Evolutionary conservation across 1,140 invertebrate species (phyloP).

Genomic region (Papilio xuthus): DNA sequence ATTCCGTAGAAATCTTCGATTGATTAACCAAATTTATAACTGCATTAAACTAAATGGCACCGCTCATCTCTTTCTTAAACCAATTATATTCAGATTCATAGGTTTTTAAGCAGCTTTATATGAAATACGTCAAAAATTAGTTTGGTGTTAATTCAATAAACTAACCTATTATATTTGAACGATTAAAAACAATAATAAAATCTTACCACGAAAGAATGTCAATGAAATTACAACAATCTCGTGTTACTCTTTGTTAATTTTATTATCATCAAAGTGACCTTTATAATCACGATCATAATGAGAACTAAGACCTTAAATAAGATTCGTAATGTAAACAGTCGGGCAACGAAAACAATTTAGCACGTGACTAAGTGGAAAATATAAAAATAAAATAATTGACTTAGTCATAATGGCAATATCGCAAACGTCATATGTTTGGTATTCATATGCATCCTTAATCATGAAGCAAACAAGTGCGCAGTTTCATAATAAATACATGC

Average conservation of each 20-base stretch:
- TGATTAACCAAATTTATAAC: too few species aligned
- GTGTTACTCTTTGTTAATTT: neutral
- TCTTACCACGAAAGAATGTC: neutral
- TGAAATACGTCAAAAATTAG: neutral
- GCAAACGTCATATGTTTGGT: slow-evolving; percentile 17
- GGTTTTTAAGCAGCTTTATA: too few species aligned
- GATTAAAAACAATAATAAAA: neutral
- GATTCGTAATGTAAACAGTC: neutral
- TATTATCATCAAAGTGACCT: neutral
- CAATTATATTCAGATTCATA: too few species aligned
- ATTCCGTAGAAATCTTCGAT: too few species aligned
- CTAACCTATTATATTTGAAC: neutral
- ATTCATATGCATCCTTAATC: slow-evolving; percentile 15
- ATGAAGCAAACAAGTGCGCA: neutral
- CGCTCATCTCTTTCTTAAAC: too few species aligned
- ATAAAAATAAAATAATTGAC: slow-evolving; percentile 15
- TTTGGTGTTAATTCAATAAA: neutral
- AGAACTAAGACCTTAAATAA: slow-evolving; percentile 14
- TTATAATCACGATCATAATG: neutral
- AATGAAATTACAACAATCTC: neutral
- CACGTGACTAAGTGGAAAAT: slow-evolving; percentile 15
- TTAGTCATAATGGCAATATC: neutral
- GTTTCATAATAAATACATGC: neutral
- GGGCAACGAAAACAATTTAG: slow-evolving; percentile 11
- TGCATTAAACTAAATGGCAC: too few species aligned